These are phyloP conservation scores for Stenodera caucasica DNA, from an alignment of 2,888 invertebrate genomes.

Conservation along the genomic window DNA sequence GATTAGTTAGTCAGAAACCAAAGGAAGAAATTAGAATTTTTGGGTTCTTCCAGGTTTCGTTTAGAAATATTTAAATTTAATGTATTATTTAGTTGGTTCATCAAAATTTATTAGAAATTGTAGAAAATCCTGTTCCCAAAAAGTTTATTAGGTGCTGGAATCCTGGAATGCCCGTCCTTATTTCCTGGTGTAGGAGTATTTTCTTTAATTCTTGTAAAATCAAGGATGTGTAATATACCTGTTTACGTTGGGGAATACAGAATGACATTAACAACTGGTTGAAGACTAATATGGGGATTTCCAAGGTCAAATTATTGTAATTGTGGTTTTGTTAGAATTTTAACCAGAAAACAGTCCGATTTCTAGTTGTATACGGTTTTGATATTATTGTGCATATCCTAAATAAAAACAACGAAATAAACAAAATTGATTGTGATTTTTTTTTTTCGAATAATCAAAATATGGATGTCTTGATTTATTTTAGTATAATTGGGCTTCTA, in stretches of 20 bases:
- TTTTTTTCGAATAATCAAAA: neutral
- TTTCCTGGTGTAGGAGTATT: neutral
- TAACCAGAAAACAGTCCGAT: conserved; percentile 1
- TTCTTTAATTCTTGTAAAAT: neutral
- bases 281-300: conserved; percentile 32
- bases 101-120: too few species aligned
- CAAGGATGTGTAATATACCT: conserved; percentile 5
- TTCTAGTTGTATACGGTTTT: neutral
- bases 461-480: neutral
- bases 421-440: neutral
- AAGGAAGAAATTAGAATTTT: too few species aligned
- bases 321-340: conserved; percentile 25
- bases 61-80: too few species aligned
- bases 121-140: too few species aligned
- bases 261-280: conserved; percentile 26
- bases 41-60: too few species aligned
- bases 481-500: neutral
- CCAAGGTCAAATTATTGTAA: conserved; percentile 35
- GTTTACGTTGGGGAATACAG: conserved; percentile 23
- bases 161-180: too few species aligned
- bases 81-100: too few species aligned
- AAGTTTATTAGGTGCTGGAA: too few species aligned
- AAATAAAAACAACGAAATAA: neutral
- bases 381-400: neutral
- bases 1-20: too few species aligned